phyloP scores from a whole-genome alignment of 2,797 vertebrate species.

The Meriones psammophilus region DNA sequence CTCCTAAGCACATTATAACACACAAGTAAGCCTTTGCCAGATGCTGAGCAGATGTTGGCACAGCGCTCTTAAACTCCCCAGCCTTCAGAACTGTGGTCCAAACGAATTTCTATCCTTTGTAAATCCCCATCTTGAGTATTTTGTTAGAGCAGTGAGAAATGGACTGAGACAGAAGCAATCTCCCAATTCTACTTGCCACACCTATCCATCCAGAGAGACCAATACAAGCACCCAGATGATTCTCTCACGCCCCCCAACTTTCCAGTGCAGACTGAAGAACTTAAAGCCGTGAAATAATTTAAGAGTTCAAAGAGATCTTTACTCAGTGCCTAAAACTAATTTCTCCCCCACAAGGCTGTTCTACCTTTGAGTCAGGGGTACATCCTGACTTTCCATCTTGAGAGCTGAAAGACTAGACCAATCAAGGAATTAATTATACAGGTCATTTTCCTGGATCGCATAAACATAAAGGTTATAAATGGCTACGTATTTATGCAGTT shows the following conservation, averaged over 20 bases:
- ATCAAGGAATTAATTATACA: constrained; percentile 75
- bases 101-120: neutral
- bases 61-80: neutral
- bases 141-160: neutral
- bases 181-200: neutral
- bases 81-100: neutral
- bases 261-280: neutral
- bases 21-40: neutral
- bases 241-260: neutral
- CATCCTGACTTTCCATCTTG: constrained; percentile 38
- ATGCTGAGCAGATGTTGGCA: neutral
- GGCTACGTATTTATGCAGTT: constrained; percentile 54
- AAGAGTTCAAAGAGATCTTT: neutral
- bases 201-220: neutral
- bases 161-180: neutral
- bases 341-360: neutral
- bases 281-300: neutral
- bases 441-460: constrained; percentile 64
- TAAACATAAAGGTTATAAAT: constrained; percentile 60
- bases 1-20: neutral
- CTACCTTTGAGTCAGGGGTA: neutral
- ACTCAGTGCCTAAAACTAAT: constrained; percentile 9
- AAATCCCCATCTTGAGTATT: neutral
- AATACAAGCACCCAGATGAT: neutral
- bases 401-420: constrained; percentile 63